Evolutionary conservation across 2,888 invertebrate species (phyloP), one percentile per base, ranked within the genome.

Genomic region (Scotopteryx bipunctaria): DNA sequence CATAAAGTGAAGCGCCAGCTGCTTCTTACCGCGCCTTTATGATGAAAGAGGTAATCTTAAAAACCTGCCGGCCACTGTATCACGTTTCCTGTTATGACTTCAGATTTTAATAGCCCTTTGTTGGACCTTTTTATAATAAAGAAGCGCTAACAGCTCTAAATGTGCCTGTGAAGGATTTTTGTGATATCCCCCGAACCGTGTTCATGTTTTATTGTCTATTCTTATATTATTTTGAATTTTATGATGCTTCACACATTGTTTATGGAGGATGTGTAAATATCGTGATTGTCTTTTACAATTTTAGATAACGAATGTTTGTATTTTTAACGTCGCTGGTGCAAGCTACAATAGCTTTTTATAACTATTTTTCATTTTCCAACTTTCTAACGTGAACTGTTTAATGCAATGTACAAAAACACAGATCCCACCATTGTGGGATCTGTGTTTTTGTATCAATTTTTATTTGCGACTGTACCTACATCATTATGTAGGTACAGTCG

Each of bases 1-100:
- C 90, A 89, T 86, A 78, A 89, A 88, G 76, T 78, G 83, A 71
- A 74, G 76, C 78, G 69, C 83, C 89, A 88, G 88, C 88, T 89
- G 88, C 84, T 73, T 74, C 68, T 73, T 64, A 79, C 86, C 84
- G 81, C 84, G 79, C 71, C 67, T 81, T 86, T 86, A 83, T 84
- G 86, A 87, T 85, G 85, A 86, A 87, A 86, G 86, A 80, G 78
- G 76, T 79, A 71, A 74, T 82, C 73, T 77, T 78, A 70, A 69
- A 71, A 69, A 73, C 74, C 70, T 73, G 71, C 73, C 75, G 67
- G 75, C 80, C 82, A 78, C 81, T 76, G 78, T 87, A 89, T 90
- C 88, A 83, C 71, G 71, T 90, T 89, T 86, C 89, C 87, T 87
- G 88, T 90, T 90, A 89, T 90, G 84, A 86, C 86, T 88, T 82